phyloP scores from a whole-genome alignment of 2,113 vertebrate genomes.

The Vulpes lagopus region DNA sequence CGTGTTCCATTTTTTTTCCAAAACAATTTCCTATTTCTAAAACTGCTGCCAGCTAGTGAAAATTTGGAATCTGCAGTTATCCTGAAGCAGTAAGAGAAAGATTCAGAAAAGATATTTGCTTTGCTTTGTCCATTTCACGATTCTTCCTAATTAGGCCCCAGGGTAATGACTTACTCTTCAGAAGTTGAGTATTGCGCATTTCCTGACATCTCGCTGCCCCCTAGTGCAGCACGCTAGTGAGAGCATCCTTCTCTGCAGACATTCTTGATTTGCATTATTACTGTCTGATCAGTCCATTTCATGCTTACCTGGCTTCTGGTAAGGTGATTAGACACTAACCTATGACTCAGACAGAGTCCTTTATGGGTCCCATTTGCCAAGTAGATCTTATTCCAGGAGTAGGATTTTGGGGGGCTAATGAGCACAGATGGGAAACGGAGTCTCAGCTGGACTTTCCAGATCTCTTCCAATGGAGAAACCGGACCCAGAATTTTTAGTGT shows the following conservation, averaged over 20 bases:
- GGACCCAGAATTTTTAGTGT: not conserved
- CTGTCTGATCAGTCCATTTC: not conserved
- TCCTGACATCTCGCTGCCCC: conserved; percentile 68
- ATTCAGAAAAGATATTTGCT: not conserved
- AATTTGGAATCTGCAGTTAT: not conserved
- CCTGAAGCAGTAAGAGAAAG: not conserved
- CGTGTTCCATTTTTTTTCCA: not conserved
- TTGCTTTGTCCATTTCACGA: not conserved
- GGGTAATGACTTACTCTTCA: not conserved
- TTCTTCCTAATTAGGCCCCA: not conserved
- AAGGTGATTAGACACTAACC: not conserved
- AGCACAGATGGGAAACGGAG: not conserved
- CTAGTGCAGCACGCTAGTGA: not conserved
- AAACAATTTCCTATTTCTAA: conserved; percentile 42
- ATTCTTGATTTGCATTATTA: not conserved
- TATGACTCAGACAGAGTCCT: not conserved
- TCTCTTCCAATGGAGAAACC: not conserved
- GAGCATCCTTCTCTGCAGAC: not conserved
- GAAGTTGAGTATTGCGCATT: not conserved
- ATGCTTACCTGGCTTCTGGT: not conserved
- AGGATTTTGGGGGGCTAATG: not conserved
- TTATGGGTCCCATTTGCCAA: not conserved
- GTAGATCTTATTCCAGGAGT: not conserved
- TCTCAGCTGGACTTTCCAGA: not conserved
- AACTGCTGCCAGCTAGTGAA: not conserved